Evolutionary conservation across 2,113 vertebrate species (phyloP).

Genomic region (Cathartes aura): DNA sequence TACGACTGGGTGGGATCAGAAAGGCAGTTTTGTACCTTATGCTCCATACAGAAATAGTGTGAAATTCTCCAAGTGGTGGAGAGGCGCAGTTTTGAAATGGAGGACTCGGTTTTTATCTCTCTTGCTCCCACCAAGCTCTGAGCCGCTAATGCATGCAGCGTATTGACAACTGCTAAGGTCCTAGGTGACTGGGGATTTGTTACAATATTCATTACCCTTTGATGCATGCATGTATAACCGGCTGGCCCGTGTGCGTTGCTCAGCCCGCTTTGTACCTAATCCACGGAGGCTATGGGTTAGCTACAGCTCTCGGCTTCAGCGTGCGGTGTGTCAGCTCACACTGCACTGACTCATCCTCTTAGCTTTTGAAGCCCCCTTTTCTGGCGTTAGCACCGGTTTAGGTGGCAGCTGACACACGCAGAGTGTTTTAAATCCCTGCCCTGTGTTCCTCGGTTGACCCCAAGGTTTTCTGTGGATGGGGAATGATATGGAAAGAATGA

Average conservation of each 20-base stretch:
- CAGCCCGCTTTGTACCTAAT: not conserved
- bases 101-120: not conserved
- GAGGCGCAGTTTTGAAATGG: not conserved
- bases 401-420: not conserved
- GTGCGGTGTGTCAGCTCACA: not conserved
- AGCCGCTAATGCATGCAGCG: not conserved
- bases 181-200: not conserved
- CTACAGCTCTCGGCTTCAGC: not conserved
- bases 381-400: not conserved
- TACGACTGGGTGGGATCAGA: not conserved
- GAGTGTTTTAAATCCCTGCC: not conserved
- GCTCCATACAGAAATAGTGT: not conserved
- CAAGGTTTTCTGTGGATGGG: not conserved
- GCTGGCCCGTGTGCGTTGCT: not conserved
- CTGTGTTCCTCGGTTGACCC: fast-evolving
- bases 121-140: not conserved
- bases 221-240: not conserved
- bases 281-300: not conserved
- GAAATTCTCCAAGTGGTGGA: not conserved
- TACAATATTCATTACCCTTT: not conserved
- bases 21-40: not conserved
- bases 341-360: not conserved
- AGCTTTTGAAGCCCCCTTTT: not conserved
- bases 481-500: not conserved
- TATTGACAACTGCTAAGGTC: not conserved